phyloP scores from a whole-genome alignment of 2,888 invertebrate species.

The Biston stratarius region DNA sequence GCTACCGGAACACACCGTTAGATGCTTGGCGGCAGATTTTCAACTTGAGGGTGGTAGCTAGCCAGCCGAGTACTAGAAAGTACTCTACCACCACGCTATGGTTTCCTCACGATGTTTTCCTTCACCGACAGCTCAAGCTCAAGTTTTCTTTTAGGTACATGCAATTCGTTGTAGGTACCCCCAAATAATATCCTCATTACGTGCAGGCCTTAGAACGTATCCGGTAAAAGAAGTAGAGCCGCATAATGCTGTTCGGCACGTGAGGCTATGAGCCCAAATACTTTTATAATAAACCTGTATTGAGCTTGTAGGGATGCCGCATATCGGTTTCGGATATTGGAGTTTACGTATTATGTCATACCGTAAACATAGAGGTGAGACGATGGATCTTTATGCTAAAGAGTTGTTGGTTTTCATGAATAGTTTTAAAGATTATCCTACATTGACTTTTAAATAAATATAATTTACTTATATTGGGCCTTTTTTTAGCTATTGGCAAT shows the following conservation, averaged over 20 bases:
- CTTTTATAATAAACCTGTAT: conserved; percentile 45
- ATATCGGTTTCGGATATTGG: conserved; percentile 37
- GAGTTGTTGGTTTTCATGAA: conserved; percentile 19
- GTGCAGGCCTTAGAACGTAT: conserved; percentile 21
- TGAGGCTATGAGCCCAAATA: conserved; percentile 46
- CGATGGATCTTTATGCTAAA: conserved; percentile 25
- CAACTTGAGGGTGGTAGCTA: no score
- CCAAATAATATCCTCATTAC: conserved; percentile 28
- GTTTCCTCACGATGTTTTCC: no score
- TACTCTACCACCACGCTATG: no score
- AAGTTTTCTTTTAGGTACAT: no score
- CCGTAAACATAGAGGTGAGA: conserved; percentile 31
- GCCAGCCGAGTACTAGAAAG: no score
- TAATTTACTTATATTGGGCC: no score
- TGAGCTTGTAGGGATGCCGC: conserved; percentile 37
- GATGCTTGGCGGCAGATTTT: no score
- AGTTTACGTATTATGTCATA: conserved; percentile 37
- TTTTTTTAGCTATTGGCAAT: no score
- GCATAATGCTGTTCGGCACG: conserved; percentile 45
- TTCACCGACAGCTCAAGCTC: no score
- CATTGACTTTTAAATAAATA: background rate
- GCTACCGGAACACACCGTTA: no score
- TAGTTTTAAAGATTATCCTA: conserved; percentile 4
- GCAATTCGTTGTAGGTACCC: background rate
- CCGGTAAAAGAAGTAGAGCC: conserved; percentile 26